Evolutionary conservation across 2,888 invertebrate species (phyloP).

Genomic region (Argyresthia goedartella): DNA sequence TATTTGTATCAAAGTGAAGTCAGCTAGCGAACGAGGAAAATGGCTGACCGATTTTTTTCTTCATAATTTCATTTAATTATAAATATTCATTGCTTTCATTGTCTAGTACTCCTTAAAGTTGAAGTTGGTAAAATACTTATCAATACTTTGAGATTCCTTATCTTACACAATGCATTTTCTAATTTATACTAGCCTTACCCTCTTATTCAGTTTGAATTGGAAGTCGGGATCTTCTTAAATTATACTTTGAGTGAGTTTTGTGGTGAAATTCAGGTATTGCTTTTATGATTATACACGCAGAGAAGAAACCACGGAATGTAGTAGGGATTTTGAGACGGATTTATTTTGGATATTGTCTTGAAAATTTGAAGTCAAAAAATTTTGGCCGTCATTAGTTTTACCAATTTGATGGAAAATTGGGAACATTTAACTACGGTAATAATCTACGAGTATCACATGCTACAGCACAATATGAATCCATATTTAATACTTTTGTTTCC

Average conservation of each 20-base stretch:
- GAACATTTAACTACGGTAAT: conserved; percentile 40
- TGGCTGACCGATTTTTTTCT: conserved; percentile 46
- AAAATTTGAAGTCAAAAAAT: too few relatives aligned
- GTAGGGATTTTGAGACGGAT: neutral
- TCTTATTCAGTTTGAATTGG: conserved; percentile 34
- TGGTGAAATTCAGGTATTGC: neutral
- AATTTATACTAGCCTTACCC: conserved; percentile 55
- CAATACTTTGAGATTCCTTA: conserved; percentile 57
- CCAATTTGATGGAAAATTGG: conserved; percentile 13
- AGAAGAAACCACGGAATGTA: neutral
- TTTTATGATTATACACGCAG: neutral
- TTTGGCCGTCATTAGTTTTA: too few relatives aligned
- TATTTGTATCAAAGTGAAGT: conserved; percentile 65
- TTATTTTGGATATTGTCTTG: too few relatives aligned
- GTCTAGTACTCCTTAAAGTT: conserved; percentile 52
- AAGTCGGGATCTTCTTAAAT: conserved; percentile 37
- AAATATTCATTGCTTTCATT: conserved; percentile 66
- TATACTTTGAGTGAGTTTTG: conserved; percentile 2
- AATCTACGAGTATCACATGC: conserved; percentile 62
- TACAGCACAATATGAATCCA: conserved; percentile 20
- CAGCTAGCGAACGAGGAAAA: conserved; percentile 58
- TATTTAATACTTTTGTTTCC: neutral
- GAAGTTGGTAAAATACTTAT: conserved; percentile 68
- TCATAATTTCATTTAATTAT: conserved; percentile 45
- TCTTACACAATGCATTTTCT: conserved; percentile 52